Conservation (phyloP, 2,113 vertebrate genomes). For the Alethe castanea region DNA sequence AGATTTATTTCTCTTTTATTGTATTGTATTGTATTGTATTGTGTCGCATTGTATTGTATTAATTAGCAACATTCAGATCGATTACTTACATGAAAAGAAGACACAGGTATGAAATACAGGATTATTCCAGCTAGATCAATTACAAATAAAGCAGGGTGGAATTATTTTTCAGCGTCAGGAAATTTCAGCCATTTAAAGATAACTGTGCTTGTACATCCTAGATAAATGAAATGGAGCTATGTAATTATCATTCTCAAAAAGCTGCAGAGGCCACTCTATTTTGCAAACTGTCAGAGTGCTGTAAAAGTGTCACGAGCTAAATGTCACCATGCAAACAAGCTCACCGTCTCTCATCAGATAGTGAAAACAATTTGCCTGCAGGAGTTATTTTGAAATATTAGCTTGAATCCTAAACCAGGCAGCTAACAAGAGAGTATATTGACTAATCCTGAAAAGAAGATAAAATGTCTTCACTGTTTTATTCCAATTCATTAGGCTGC, state of each 20-base stretch:
- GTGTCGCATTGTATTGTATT: background rate
- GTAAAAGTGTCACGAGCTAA: background rate
- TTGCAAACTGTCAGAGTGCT: background rate
- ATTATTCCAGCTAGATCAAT: background rate
- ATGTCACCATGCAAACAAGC: background rate
- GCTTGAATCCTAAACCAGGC: background rate
- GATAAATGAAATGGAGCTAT: background rate
- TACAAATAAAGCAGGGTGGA: background rate
- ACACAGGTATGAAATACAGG: background rate
- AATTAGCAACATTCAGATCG: background rate
- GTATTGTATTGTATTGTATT: background rate
- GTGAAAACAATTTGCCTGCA: background rate
- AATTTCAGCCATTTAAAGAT: constrained; percentile 13
- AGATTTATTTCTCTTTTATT: background rate
- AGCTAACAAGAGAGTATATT: background rate
- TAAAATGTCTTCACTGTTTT: background rate
- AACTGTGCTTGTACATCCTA: background rate
- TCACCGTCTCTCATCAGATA: background rate
- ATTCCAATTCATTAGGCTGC: background rate
- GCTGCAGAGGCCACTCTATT: background rate
- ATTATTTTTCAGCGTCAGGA: background rate
- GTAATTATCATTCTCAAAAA: background rate
- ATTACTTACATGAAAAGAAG: background rate
- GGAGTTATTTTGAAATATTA: background rate
- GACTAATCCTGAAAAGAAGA: background rate